Base-by-base conservation (phyloP, 1,140 invertebrate species). In the Leucophenga varia region DNA sequence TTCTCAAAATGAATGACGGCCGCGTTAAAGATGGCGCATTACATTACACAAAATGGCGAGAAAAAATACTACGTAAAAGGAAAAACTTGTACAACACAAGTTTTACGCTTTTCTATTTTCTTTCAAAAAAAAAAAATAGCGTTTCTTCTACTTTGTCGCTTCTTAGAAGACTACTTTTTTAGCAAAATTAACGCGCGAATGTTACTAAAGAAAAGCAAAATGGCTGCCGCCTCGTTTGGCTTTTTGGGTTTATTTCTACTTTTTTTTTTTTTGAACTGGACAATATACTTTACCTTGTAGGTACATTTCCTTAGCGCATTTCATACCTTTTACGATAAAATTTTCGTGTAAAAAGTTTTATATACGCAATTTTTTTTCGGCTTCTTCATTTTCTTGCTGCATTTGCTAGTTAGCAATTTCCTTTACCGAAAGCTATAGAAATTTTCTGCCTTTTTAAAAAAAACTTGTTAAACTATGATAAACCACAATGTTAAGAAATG, bases 401-500 rank as follows among this genome's bases (percentile, higher is more conserved):
- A 6, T 25, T 10, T 25, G 22, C 22, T 25, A n/a, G n/a, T n/a
- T n/a, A n/a, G n/a, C n/a, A n/a, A n/a, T n/a, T n/a, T n/a, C n/a
- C 10, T 25, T 10, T 25, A 25, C 22, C 22, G 43, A 44, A 44
- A 52, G 34, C 58, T 58, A 61, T 61, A 52, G 59, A 59, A 67
- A 67, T 67, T 67, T 61, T 59, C 63, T 59, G 63, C 63, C 67
- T 57, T 67, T 67, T 67, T 54, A 65, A 67, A 67, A 67, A 65
- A 67, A 67, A 67, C 63, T 67, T 67, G 63, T 67, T 67, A 67
- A 67, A 67, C 56, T 67, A 67, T 67, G 63, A 67, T 67, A n/a
- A 67, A 67, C 63, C 63, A 67, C 63, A 67, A 67, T 67, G 63
- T 19, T 35, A 21, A 16, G 2, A 43, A 47, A 41, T 36, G 42